phyloP scores from a whole-genome alignment of 2,888 invertebrate genomes.

The Steromphala cineraria region DNA sequence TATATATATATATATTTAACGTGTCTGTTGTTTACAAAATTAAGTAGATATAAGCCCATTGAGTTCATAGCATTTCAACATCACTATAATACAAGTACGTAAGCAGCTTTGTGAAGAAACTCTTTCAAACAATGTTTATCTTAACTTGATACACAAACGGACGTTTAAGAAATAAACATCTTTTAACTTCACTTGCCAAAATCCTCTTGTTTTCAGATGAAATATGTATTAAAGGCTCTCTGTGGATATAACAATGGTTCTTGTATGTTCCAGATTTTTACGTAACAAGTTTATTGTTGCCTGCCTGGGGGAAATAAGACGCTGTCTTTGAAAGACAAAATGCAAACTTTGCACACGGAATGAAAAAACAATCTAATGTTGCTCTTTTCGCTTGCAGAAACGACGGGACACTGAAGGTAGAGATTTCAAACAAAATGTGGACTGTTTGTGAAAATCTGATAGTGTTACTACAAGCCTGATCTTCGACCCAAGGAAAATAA shows the following conservation, averaged over 20 bases:
- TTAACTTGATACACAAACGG: no score
- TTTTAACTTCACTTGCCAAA: neutral
- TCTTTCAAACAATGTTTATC: no score
- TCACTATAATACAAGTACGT: no score
- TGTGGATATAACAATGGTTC: neutral
- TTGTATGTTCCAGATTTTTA: neutral
- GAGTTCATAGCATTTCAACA: no score
- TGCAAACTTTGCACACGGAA: constrained; percentile 18
- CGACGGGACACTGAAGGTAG: neutral
- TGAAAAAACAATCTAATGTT: constrained; percentile 25
- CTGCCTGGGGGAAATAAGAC: neutral
- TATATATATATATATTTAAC: no score
- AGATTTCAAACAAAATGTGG: constrained; percentile 19
- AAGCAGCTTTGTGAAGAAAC: no score
- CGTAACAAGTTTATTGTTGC: constrained; percentile 10
- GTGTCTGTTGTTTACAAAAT: no score
- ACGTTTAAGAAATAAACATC: no score
- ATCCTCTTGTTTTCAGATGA: neutral
- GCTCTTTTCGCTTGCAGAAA: constrained; percentile 9
- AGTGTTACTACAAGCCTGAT: neutral
- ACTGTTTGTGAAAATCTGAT: constrained; percentile 24
- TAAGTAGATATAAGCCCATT: no score
- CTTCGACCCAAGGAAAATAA: neutral
- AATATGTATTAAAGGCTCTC: no score
- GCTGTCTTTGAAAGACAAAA: constrained; percentile 5